Percentiles rank a stretch among this genome's conserved stretches.
Evolutionary conservation across 2,888 invertebrate species (phyloP).

Genomic region (Rhamnusium bicolor): DNA sequence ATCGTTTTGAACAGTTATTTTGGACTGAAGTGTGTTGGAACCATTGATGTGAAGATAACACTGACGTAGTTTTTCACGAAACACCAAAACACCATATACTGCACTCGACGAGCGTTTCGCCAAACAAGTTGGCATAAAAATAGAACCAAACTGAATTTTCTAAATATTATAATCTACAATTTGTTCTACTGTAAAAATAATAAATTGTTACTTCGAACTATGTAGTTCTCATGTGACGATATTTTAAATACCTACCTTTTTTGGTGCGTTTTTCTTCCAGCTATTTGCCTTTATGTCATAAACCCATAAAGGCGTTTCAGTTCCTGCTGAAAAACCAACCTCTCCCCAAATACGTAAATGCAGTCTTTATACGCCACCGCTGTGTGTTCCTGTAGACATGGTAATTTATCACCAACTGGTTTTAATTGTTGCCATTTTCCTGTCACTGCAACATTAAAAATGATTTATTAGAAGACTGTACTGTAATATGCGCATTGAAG

Average conservation of each 20-base stretch:
- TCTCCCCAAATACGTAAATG: constrained; percentile 92
- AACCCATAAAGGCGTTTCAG: constrained; percentile 90
- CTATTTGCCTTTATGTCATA: constrained; percentile 79
- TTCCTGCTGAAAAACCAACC: constrained; percentile 82
- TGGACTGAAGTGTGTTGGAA: no score
- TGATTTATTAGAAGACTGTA: neutral
- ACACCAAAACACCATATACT: no score
- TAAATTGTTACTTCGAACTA: neutral
- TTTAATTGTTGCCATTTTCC: constrained; percentile 84
- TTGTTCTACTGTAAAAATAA: no score
- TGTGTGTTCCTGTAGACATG: constrained; percentile 88
- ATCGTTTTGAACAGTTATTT: no score
- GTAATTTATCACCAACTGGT: constrained; percentile 81
- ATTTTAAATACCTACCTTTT: constrained; percentile 69
- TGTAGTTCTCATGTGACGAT: no score
- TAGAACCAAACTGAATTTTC: no score
- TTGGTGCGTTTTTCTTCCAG: constrained; percentile 77
- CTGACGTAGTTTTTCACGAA: no score
- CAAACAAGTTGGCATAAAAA: no score
- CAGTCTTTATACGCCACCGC: constrained; percentile 83
- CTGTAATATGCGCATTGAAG: neutral
- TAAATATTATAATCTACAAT: no score
- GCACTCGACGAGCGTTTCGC: no score
- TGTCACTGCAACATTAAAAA: constrained; percentile 74
- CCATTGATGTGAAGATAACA: no score